These are phyloP conservation scores for Trichogramma evanescens DNA, from an alignment of 2,888 invertebrate species.

Conservation along the genomic window DNA sequence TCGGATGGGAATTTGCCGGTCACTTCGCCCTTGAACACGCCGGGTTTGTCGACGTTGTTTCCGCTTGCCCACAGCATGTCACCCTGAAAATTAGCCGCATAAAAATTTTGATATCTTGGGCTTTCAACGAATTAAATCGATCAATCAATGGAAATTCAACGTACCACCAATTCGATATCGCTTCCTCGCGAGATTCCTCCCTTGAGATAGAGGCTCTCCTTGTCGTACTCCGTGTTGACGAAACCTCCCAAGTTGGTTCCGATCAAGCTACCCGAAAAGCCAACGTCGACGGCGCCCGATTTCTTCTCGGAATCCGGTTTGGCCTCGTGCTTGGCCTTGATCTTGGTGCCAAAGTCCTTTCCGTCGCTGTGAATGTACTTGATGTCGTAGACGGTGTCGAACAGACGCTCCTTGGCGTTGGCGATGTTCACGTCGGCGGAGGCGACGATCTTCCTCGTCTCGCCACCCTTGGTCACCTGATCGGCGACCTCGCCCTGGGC, in stretches of 20 bases:
- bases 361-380: conserved; percentile 49
- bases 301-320: conserved; percentile 31
- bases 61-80: conserved; percentile 27
- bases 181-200: conserved; percentile 31
- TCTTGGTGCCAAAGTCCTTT: conserved; percentile 45
- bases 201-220: conserved; percentile 22
- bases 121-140: not conserved
- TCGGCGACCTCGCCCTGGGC: conserved; percentile 38
- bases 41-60: conserved; percentile 44
- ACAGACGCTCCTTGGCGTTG: conserved; percentile 45
- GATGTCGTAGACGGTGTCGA: conserved; percentile 44
- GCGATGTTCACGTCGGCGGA: conserved; percentile 44
- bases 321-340: conserved; percentile 43
- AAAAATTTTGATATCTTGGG: not conserved
- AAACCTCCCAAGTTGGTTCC: conserved; percentile 27
- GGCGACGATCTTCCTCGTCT: conserved; percentile 45
- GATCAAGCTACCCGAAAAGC: conserved; percentile 26
- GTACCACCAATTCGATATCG: conserved; percentile 31
- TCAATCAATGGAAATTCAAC: not conserved
- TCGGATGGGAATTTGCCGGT: conserved; percentile 54
- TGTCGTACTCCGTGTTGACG: conserved; percentile 20
- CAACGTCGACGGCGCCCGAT: conserved; percentile 29
- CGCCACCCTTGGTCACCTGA: conserved; percentile 45
- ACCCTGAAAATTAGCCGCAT: conserved; percentile 21
- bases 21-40: conserved; percentile 48